Conservation (phyloP, 2,888 invertebrate species). For the Harpagoxenus sublaevis region DNA sequence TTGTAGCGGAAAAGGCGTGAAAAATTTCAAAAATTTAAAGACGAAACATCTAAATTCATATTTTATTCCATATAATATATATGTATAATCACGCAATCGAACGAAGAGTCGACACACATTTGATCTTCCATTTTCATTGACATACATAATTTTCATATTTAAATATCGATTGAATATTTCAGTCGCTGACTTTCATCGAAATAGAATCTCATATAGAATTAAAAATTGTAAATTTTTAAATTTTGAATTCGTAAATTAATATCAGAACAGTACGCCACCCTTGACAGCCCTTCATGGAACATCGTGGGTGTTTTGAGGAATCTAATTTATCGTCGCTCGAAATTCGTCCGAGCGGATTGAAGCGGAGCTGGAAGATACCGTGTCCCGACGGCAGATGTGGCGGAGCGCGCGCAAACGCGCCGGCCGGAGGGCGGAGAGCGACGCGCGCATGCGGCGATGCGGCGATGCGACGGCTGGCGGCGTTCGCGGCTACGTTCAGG, state of each 20-base stretch:
- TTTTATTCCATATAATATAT: not conserved
- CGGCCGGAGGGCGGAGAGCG: not conserved
- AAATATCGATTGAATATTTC: not conserved
- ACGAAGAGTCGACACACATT: no score
- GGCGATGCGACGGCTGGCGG: not conserved
- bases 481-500: slow-evolving; percentile 15
- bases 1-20: not conserved
- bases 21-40: not conserved
- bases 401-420: not conserved
- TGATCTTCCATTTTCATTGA: not conserved
- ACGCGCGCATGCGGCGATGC: not conserved
- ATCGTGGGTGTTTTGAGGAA: not conserved
- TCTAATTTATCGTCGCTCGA: not conserved
- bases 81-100: not conserved
- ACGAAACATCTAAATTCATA: not conserved
- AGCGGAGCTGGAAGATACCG: not conserved
- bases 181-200: not conserved
- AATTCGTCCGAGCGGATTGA: no score
- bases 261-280: not conserved
- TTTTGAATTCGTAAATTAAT: not conserved
- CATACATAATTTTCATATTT: not conserved
- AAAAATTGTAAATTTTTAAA: no score
- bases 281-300: not conserved
- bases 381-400: not conserved
- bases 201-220: no score